Percentiles rank a stretch among this genome's conserved stretches.
Evolutionary conservation across 2,797 vertebrate genomes (phyloP).

Genomic region (Tauraco hartlaubi): DNA sequence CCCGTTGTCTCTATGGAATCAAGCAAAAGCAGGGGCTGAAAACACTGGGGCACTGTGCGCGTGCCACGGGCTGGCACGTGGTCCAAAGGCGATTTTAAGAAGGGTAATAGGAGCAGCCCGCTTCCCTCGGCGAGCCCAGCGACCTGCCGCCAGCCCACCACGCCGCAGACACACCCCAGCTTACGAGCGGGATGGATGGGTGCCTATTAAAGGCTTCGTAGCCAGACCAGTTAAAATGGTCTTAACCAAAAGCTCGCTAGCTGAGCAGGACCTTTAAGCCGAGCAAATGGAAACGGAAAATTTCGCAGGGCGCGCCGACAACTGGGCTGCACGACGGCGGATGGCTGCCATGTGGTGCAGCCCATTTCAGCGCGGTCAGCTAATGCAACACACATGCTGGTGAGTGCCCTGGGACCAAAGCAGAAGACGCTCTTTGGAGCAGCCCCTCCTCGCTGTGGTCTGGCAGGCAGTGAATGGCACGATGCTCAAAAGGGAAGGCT

Average conservation of each 20-base stretch:
- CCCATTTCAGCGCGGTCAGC: constrained; percentile 55
- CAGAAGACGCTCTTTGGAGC: constrained; percentile 26
- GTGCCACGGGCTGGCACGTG: not conserved
- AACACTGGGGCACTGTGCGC: not conserved
- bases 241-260: constrained; percentile 38
- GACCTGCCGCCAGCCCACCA: not conserved
- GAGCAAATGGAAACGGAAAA: not conserved
- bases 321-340: not conserved
- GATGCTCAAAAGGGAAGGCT: constrained; percentile 21
- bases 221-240: not conserved
- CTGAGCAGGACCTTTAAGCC: constrained; percentile 40
- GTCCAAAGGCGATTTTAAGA: not conserved
- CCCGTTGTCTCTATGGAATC: not conserved
- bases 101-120: not conserved
- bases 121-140: not conserved
- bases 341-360: constrained; percentile 36
- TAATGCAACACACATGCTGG: constrained; percentile 50
- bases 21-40: not conserved
- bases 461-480: constrained; percentile 15
- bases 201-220: not conserved
- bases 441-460: constrained; percentile 23
- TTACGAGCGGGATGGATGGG: rapidly evolving
- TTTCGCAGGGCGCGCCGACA: not conserved
- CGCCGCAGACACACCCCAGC: not conserved
- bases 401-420: not conserved